Evolutionary conservation across 2,888 invertebrate species (phyloP), one percentile per base, ranked within the genome.

Genomic region (Catocala nupta): DNA sequence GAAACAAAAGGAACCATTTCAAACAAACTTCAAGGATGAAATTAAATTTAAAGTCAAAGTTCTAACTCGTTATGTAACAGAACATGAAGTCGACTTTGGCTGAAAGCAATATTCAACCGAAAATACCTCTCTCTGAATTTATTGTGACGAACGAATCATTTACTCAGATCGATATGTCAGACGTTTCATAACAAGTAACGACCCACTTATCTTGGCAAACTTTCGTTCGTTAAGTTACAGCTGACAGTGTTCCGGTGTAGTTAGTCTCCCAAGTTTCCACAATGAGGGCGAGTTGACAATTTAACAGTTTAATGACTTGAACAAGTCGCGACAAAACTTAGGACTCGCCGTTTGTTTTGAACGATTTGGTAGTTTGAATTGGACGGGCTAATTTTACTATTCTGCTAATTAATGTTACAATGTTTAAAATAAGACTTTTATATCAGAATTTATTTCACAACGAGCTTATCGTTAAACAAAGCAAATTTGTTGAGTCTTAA

Each of bases 271-370:
- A 71, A 71, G 71, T 80, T 73, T 71, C 55, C 63, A 71, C 77
- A 71, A 71, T 77, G 80, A 76, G 70, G 70, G 67, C 66, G 59
- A 72, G 65, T 76, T 75, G 75, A 79, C 76, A 73, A 76, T 79
- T 75, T 78, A 79, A 78, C 73, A 68, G 69, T 77, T 79, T 79
- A 73, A 78, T 73, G 71, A 77, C 62, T 77, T 73, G 70, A 57
- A 70, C 70, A 70, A 75, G 66, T 77, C 64, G 68, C 67, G 65
- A 71, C 68, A 73, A 63, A 71, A 75, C 71, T 78, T 69, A 34
- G 47, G 56, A 68, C 55, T 63, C 60, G 45, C 50, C 59, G 43
- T 65, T 72, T 71, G 59, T 69, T 77, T 67, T 63, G 64, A 70
- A 45, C 55, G 57, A 71, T 70, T 71, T 52, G 48, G 64, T 71